These are phyloP conservation scores for Drepana arcuata DNA, from an alignment of 1,140 invertebrate species.

Conservation along the genomic window DNA sequence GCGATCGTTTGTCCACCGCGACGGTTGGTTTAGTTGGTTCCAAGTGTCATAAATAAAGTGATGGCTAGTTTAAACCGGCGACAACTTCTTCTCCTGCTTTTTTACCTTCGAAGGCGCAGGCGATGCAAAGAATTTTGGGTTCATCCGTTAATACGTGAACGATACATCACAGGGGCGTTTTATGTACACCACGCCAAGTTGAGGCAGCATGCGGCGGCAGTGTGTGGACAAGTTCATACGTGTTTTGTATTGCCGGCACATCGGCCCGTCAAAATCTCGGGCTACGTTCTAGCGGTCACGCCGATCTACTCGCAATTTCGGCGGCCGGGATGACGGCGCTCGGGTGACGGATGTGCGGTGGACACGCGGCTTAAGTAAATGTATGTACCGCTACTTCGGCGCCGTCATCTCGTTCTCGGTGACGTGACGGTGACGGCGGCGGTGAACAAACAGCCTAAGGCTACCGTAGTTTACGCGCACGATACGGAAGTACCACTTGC, in stretches of 20 bases:
- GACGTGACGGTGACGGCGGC: constrained; percentile 2
- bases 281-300: constrained; percentile 2
- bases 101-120: constrained; percentile 5
- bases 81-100: too few species aligned
- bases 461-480: background rate
- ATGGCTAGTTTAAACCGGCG: too few species aligned
- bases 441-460: constrained; percentile 6
- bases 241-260: constrained; percentile 4
- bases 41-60: background rate
- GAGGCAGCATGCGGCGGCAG: too few species aligned
- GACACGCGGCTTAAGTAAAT: constrained; percentile 4
- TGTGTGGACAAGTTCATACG: background rate
- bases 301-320: background rate
- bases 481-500: too few species aligned
- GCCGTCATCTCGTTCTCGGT: constrained; percentile 3
- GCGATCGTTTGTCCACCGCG: constrained; percentile 5
- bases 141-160: constrained; percentile 2
- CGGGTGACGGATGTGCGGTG: constrained; percentile 4
- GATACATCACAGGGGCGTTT: too few species aligned
- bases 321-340: constrained; percentile 1
- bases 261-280: constrained; percentile 2
- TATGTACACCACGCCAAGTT: too few species aligned
- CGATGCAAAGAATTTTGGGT: constrained; percentile 8
- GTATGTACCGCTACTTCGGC: constrained; percentile 2
- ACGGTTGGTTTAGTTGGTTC: background rate